Evolutionary conservation across 1,140 invertebrate genomes (phyloP).

Genomic region (Pachyrhynchus sulphureomaculatus): DNA sequence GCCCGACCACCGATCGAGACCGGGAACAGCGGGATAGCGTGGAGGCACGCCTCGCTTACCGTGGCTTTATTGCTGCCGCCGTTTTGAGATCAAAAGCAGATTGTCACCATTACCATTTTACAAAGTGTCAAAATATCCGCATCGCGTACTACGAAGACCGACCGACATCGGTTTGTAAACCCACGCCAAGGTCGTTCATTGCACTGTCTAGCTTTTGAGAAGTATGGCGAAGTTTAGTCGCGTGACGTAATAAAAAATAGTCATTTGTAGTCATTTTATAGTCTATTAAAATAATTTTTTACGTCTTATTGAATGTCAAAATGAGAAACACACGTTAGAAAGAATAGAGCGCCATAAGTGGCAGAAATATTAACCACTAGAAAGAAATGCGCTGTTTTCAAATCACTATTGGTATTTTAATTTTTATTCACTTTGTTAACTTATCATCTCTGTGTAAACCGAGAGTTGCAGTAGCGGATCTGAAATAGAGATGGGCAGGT

Average conservation of each 20-base stretch:
- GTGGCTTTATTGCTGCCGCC: constrained; percentile 50
- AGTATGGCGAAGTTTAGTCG: too few species aligned
- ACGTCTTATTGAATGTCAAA: too few species aligned
- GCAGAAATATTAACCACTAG: too few species aligned
- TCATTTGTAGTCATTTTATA: not conserved
- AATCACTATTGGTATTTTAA: too few species aligned
- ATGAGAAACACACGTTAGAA: too few species aligned
- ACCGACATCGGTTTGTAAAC: not conserved
- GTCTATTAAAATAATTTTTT: not conserved
- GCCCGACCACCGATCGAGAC: constrained; percentile 4
- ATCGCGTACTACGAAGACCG: constrained; percentile 28
- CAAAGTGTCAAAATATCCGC: constrained; percentile 31
- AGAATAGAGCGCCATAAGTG: too few species aligned
- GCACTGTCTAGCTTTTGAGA: constrained; percentile 17
- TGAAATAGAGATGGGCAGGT: too few species aligned
- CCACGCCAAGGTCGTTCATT: constrained; percentile 26
- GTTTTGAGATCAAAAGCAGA: constrained; percentile 28
- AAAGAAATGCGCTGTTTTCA: too few species aligned
- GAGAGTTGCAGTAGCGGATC: too few species aligned
- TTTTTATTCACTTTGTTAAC: too few species aligned
- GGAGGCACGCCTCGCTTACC: constrained; percentile 35
- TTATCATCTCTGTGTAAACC: too few species aligned
- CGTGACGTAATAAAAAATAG: not conserved
- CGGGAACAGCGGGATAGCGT: constrained; percentile 24
- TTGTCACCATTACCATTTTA: constrained; percentile 29